Evolutionary conservation across 92 coral and sea anemone species (phyloP), one percentile per base, ranked within the genome.

Genomic region (Bergia sp.): DNA sequence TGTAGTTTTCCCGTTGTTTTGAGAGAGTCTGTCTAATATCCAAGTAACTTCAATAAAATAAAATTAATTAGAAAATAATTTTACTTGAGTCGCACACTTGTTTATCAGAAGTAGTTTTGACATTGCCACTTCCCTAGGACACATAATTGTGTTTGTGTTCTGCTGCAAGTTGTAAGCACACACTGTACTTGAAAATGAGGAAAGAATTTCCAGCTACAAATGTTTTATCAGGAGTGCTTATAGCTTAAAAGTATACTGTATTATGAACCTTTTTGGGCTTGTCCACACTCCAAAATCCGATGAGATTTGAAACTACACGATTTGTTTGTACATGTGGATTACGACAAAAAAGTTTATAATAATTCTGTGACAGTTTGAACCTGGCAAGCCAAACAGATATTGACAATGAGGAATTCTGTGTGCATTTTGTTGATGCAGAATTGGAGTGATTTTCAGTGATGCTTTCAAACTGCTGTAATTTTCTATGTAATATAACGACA

Each of bases 151-250:
- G 76, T 66, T 72, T 69, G 66, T 47, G 87, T 71, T 41, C 38
- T 69, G 55, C 58, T 84, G 55, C 67, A 23, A 71, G 87, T 23
- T 84, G 77, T 44, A 73, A 84, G 87, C 79, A 84, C 87, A 45
- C 77, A 43, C 86, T 84, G 87, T 36, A 23, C 43, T 84, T 84
- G 23, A 61, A 21, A 41, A 16, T 76, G 50, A 41, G 45, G 18
- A 6, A 40, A 7, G 21, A 83, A 61, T 84, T 73, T 73, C 44
- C 71, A 80, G 13, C 42, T 37, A 1, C n/a, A 37, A 45, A 6
- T 29, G 44, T 21, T 45, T 37, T 37, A 20, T 36, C 66, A 84
- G 87, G 6, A 45, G 79, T 84, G 87, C 87, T 84, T 73, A 44
- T 74, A 47, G 61, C 79, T 84, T 84, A 42, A 45, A 29, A 44